phyloP scores from a whole-genome alignment of 2,888 invertebrate genomes.

The Campoplex nolae region DNA sequence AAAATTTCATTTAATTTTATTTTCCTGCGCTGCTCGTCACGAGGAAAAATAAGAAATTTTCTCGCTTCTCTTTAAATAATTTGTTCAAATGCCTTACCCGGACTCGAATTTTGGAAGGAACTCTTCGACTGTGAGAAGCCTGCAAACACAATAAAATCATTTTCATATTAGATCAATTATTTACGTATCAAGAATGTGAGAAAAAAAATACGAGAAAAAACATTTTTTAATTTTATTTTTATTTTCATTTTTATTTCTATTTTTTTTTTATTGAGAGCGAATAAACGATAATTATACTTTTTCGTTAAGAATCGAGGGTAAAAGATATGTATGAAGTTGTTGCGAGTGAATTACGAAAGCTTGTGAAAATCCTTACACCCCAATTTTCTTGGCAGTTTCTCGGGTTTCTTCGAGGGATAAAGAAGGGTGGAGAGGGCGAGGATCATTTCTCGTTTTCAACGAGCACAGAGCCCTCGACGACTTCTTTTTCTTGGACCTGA shows the following conservation, averaged over 20 bases:
- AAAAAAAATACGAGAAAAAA: too few species aligned
- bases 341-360: constrained; percentile 53
- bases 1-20: too few species aligned
- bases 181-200: not conserved
- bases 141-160: constrained; percentile 73
- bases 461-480: constrained; percentile 51
- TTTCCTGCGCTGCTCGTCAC: too few species aligned
- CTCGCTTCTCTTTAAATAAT: not conserved
- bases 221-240: too few species aligned
- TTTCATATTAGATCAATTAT: not conserved
- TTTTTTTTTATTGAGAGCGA: not conserved
- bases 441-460: constrained; percentile 63
- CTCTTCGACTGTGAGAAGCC: constrained; percentile 82
- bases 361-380: constrained; percentile 60
- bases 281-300: not conserved
- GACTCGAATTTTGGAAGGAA: constrained; percentile 80
- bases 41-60: not conserved
- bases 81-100: constrained; percentile 76
- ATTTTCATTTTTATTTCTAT: too few species aligned
- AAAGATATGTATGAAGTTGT: constrained; percentile 22
- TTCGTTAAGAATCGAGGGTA: not conserved
- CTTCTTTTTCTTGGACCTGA: constrained; percentile 27
- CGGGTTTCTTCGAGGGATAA: constrained; percentile 9
- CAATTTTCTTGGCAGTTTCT: constrained; percentile 47
- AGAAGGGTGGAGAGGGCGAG: constrained; percentile 23